These are phyloP conservation scores for Danionella cerebrum DNA, from an alignment of 2,113 vertebrate species.

Conservation along the genomic window DNA sequence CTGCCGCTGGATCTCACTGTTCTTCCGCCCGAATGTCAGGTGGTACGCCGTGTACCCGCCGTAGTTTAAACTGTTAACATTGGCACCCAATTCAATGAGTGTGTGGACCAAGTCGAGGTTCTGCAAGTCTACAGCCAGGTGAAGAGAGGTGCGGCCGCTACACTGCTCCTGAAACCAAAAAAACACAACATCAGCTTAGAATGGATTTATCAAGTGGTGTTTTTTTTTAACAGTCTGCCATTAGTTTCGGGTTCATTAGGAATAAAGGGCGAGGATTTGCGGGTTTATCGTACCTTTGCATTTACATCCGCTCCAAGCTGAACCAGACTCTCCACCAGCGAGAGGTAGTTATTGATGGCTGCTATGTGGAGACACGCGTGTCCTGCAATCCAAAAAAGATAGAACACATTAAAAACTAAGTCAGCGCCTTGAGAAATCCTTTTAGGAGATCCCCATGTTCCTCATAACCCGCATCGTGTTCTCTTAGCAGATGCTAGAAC, in stretches of 20 bases:
- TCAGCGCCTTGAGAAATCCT: too few relatives aligned
- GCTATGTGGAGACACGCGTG: constrained; percentile 91
- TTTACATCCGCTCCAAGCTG: constrained; percentile 85
- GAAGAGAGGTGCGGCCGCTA: constrained; percentile 86
- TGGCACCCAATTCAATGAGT: constrained; percentile 76
- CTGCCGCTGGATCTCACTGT: constrained; percentile 74
- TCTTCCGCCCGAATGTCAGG: constrained; percentile 86
- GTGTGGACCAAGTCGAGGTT: constrained; percentile 75
- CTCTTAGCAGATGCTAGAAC: neutral
- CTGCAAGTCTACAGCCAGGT: constrained; percentile 90
- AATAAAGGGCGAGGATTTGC: too few relatives aligned
- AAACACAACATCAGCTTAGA: neutral
- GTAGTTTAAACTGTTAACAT: constrained; percentile 88
- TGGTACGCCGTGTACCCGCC: constrained; percentile 89
- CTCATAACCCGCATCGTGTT: too few relatives aligned
- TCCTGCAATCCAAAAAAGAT: constrained; percentile 61
- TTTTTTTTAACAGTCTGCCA: too few relatives aligned
- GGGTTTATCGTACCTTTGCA: constrained; percentile 80
- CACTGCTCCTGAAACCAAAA: constrained; percentile 77
- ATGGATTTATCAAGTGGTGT: too few relatives aligned
- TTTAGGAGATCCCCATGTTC: too few relatives aligned
- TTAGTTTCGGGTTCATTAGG: too few relatives aligned
- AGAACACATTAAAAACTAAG: neutral
- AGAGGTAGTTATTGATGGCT: constrained; percentile 80
- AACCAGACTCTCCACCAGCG: constrained; percentile 80